Base-by-base conservation (phyloP, 2,888 invertebrate genomes). In the Rhagonycha fulva region DNA sequence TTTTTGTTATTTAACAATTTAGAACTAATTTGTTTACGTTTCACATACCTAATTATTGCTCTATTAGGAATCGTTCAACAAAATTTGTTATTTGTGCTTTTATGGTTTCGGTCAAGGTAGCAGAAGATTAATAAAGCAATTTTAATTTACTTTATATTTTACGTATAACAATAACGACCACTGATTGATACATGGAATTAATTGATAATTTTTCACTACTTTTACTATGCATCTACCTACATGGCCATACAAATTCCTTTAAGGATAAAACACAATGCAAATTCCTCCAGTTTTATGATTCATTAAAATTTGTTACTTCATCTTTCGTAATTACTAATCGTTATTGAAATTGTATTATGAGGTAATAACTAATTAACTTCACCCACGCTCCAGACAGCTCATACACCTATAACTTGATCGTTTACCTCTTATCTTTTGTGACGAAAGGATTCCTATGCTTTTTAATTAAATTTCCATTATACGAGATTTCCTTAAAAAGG, bases 21-120 rank as follows among this genome's bases (percentile, higher is more conserved):
- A 47, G 7, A 30, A 4, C 30, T 30, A 30, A 30, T 30, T 10
- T n/a, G n/a, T 47, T 66, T 66, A 24, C 63, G 7, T 26, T 66
- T 66, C 26, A n/a, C 23, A 26, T 26, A n/a, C 23, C n/a, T 26
- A 66, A 66, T 66, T 66, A 26, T 26, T 66, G 23, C 14, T 14
- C 12, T 14, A 66, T 62, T 66, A 26, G 26, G 62, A 26, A 28
- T 70, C 14, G 28, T 26, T 26, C 2, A 70, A 24, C 11, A 60
- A 62, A 66, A 71, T 71, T 47, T 66, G 66, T n/a, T 47, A 47
- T 70, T 70, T 68, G 68, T 26, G n/a, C 71, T 72, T 72, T 62
- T 72, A 62, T 62, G 72, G 72, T 68, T 68, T 72, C 72, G 32
- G 72, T 72, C 72, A 72, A 72, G 72, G 72, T 61, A 32, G 14